Evolutionary conservation across 2,113 vertebrate genomes (phyloP), one percentile per base, ranked within the genome.

Genomic region (Ochotona curzoniae): DNA sequence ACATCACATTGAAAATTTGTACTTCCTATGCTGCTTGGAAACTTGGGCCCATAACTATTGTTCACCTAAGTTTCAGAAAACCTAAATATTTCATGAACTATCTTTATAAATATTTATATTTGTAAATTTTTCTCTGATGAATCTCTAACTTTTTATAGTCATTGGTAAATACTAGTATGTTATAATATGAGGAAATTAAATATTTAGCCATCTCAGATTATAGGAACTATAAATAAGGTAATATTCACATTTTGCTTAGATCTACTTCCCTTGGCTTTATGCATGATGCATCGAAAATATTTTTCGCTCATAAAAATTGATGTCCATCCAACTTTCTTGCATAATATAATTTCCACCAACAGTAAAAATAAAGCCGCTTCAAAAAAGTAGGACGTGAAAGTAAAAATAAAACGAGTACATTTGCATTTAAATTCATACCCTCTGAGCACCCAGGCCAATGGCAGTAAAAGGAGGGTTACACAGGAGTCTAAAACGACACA

Each of bases 341-440:
- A 30, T 14, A 78, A 70, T 64, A 63, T 66, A 87, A 69, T 82
- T 87, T 18, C 60, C 47, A n/a, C 14, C 26, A 86, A 74, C n/a
- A 18, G 38, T 83, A 38, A 86, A 94, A 87, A 83, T 67, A 75
- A 80, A 73, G 26, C 21, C 84, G 44, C 47, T 88, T 92, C 70
- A 91, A 71, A 93, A 95, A 76, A 54, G 7, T 35, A 20, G 12
- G 17, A 76, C 57, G 91, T 87, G 10, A 3, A 47, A 23, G 69
- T 60, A n/a, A 81, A 54, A 38, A 32, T 28, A 35, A 5, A 18
- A 80, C 75, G 3, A 8, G 23, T 51, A 28, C 5, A 47, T 2
- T 25, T 54, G 18, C 60, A 35, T 47, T 63, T 51, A 26, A 30
- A 23, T 57, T n/a, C 7, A 21, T 1, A 20, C 79, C 20, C 21